phyloP scores from a whole-genome alignment of 30 jellyfish, hydroid and myxozoan species.

The Aurelia coerulea region DNA sequence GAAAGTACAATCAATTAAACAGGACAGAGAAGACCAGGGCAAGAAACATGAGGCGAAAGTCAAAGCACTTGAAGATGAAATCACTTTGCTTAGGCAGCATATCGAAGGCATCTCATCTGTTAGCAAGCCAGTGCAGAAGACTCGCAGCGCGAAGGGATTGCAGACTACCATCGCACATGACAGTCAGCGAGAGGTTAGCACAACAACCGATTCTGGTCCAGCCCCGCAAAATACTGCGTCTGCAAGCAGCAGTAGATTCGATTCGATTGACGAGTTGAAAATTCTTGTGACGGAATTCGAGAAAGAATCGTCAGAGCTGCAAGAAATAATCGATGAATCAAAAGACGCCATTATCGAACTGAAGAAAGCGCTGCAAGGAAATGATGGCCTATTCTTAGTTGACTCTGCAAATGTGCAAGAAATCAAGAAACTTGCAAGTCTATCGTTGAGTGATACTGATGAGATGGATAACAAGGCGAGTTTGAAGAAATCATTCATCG shows the following conservation, averaged over 20 bases:
- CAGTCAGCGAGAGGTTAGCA: not conserved
- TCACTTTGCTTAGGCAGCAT: constrained; percentile 49
- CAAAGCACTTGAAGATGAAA: constrained; percentile 40
- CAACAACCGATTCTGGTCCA: no score
- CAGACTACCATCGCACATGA: not conserved
- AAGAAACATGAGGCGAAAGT: constrained; percentile 26
- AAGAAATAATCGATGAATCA: constrained; percentile 66
- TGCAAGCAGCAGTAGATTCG: not conserved
- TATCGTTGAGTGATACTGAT: constrained; percentile 16
- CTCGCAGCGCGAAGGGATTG: constrained; percentile 17
- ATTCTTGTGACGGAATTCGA: constrained; percentile 45
- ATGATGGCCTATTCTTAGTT: constrained; percentile 57
- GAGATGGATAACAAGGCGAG: not conserved
- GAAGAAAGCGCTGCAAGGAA: constrained; percentile 67
- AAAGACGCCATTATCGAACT: constrained; percentile 63
- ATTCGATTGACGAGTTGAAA: constrained; percentile 38
- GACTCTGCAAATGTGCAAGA: constrained; percentile 54
- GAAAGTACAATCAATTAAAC: not conserved
- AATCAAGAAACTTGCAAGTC: constrained; percentile 37
- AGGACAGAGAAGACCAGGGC: constrained; percentile 18
- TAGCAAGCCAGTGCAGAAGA: constrained; percentile 18
- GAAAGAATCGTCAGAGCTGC: constrained; percentile 70
- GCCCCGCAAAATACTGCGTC: not conserved
- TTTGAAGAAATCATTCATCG: not conserved
- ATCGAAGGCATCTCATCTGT: constrained; percentile 7